Conservation (phyloP, 2,888 invertebrate genomes). For the Prenolepis imparis region DNA sequence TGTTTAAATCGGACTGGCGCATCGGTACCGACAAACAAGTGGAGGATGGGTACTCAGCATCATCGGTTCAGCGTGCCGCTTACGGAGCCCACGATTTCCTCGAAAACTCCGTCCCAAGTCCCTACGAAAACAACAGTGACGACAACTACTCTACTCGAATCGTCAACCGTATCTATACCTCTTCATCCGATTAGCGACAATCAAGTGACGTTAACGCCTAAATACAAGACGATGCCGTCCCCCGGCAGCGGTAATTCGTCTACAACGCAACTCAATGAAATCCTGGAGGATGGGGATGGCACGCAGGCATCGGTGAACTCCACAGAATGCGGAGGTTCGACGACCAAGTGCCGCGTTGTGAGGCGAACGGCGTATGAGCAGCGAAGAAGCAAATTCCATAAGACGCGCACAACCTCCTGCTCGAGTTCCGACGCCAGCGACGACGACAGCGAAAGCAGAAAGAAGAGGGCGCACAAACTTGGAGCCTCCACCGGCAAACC, state of each 20-base stretch:
- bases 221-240: constrained; percentile 89
- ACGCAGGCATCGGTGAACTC: constrained; percentile 46
- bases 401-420: constrained; percentile 94
- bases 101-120: constrained; percentile 49
- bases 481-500: constrained; percentile 89
- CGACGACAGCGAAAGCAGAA: constrained; percentile 93
- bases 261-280: constrained; percentile 89
- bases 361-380: constrained; percentile 87
- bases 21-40: constrained; percentile 79
- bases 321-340: constrained; percentile 65
- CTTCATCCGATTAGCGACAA: constrained; percentile 83
- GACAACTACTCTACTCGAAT: constrained; percentile 86
- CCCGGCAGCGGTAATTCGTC: constrained; percentile 86
- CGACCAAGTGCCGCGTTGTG: constrained; percentile 78
- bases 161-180: constrained; percentile 88
- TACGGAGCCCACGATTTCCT: constrained; percentile 67
- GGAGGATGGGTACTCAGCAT: constrained; percentile 83
- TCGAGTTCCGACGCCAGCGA: constrained; percentile 98
- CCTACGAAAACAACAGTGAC: constrained; percentile 37
- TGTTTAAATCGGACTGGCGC: constrained; percentile 78
- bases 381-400: constrained; percentile 90
- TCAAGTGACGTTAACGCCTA: constrained; percentile 83
- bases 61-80: constrained; percentile 76
- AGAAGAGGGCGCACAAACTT: constrained; percentile 93
- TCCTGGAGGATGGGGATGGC: constrained; percentile 89